These are phyloP conservation scores for Heteronetta atricapilla DNA, from an alignment of 2,113 vertebrate species.

Conservation along the genomic window DNA sequence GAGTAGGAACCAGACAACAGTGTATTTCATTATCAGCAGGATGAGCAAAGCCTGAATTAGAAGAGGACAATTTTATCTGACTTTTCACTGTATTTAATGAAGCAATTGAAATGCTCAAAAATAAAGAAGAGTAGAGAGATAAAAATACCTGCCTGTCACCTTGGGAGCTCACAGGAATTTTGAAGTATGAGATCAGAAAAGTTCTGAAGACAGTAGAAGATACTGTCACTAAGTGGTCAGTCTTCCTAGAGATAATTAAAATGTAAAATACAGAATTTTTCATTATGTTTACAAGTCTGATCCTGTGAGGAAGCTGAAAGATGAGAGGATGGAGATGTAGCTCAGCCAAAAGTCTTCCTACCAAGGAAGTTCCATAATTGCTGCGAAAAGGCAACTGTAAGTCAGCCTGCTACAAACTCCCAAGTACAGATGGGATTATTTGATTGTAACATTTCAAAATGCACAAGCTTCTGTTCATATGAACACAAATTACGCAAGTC, in stretches of 20 bases:
- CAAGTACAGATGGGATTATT: slow-evolving; percentile 1
- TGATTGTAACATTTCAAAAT: slow-evolving; percentile 6
- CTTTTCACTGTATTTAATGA: background rate
- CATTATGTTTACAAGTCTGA: background rate
- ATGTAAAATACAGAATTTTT: background rate
- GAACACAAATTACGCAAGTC: background rate
- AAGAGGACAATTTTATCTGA: background rate
- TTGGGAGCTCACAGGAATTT: background rate
- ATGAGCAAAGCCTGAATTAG: background rate
- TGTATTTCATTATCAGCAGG: background rate
- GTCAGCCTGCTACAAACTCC: background rate
- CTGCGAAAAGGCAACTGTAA: background rate
- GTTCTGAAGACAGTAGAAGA: background rate
- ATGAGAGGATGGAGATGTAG: background rate
- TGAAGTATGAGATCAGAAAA: background rate
- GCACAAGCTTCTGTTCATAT: background rate
- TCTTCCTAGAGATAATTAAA: background rate
- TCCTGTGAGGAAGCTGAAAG: background rate
- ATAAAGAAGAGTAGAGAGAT: background rate
- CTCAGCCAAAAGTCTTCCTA: background rate
- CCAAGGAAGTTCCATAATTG: background rate
- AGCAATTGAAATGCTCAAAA: background rate
- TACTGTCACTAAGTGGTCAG: background rate
- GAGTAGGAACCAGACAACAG: background rate
- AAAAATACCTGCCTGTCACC: background rate